Evolutionary conservation across 2,888 invertebrate genomes (phyloP).

Genomic region (Pseudococcus viburni): DNA sequence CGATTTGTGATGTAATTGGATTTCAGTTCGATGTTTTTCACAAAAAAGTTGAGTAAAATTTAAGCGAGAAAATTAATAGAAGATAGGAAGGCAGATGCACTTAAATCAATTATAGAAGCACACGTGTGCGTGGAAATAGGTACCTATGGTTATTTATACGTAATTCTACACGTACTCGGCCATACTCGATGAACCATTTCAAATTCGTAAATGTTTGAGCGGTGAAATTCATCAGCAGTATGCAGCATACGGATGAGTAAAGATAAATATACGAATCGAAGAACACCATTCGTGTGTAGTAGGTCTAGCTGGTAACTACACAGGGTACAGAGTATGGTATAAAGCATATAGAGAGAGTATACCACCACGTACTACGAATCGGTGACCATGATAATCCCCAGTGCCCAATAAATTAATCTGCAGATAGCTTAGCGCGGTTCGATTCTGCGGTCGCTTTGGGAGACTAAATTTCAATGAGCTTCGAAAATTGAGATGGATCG

Average conservation of each 20-base stretch:
- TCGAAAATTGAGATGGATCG: constrained; percentile 66
- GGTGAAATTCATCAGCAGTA: not conserved
- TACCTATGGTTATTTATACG: too few relatives aligned
- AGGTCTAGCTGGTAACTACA: not conserved
- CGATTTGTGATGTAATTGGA: too few relatives aligned
- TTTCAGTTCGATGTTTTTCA: too few relatives aligned
- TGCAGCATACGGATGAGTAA: not conserved
- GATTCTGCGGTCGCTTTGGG: constrained; percentile 67
- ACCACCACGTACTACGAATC: constrained; percentile 43
- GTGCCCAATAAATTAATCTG: constrained; percentile 66
- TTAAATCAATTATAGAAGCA: too few relatives aligned
- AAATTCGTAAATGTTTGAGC: not conserved
- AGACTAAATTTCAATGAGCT: constrained; percentile 66
- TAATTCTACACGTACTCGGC: not conserved
- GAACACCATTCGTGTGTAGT: not conserved
- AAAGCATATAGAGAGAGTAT: constrained; percentile 8
- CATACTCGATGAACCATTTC: not conserved
- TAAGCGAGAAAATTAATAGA: too few relatives aligned
- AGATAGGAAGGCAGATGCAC: too few relatives aligned
- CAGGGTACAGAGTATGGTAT: not conserved
- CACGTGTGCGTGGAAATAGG: too few relatives aligned
- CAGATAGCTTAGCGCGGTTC: constrained; percentile 66
- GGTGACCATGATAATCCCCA: constrained; percentile 66
- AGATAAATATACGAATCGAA: constrained; percentile 3
- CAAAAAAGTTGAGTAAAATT: too few relatives aligned